Base-by-base conservation (phyloP, 2,113 vertebrate species). In the Anas platyrhynchos region DNA sequence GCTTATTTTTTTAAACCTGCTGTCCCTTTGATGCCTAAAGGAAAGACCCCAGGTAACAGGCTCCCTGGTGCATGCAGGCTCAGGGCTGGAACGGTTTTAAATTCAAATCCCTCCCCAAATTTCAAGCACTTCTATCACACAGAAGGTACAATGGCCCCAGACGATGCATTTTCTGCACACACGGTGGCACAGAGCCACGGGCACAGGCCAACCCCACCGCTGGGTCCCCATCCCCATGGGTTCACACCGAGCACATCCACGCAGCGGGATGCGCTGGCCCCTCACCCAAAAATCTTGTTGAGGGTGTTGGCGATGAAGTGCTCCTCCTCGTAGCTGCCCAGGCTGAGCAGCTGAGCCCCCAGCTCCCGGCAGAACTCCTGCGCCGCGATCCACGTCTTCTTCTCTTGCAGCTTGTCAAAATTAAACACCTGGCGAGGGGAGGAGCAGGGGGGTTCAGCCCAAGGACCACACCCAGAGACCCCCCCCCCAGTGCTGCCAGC, bases 201-300 rank as follows among this genome's bases (percentile, higher is more conserved):
- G 50, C 50, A 25, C 23, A 26, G 50, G 50, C 50, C 23, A 52
- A 13, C 13, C 50, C 50, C 50, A 26, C 50, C 6, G 23, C 50
- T 26, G 50, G 50, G 50, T 52, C 23, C 23, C 50, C 23, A 13
- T 52, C 50, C 23, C 23, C 13, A 7, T 26, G 50, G 23, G 13
- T 52, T 52, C 50, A 52, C 50, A 26, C 59, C 56, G 21, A 59
- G 59, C 22, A 11, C 21, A 8, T 26, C 16, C 4, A 3, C 17
- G 20, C 29, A 83, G 59, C 1, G 1, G 41, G 41, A 52, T 4
- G 2, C 0, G 1, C 52, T 36, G 44, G 32, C 29, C 25, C 17
- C 98, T 92, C 93, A 99, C 99, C 99, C 99, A 4, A 99, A 99
- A 50, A 98, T 97, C 96, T 99, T 99, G 54, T 99, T 99, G 74